These are phyloP conservation scores for Melanotaenia duboulayi DNA, from an alignment of 2,113 vertebrate species.

Conservation along the genomic window DNA sequence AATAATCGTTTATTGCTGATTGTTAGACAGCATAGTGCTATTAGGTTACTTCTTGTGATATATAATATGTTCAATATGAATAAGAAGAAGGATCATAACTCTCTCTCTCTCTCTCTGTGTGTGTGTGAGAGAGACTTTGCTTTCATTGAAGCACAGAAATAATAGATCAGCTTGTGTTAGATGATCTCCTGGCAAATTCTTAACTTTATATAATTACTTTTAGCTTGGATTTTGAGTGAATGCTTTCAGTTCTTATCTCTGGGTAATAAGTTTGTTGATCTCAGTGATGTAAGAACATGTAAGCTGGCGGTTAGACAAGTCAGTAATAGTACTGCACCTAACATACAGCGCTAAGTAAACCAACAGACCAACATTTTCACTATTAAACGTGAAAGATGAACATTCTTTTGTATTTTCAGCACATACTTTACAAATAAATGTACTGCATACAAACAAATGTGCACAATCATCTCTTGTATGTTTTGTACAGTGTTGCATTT, in stretches of 20 bases:
- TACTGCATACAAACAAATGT: neutral
- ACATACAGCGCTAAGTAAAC: neutral
- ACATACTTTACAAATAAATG: neutral
- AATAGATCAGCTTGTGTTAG: too few species aligned
- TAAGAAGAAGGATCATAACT: neutral
- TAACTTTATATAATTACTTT: too few species aligned
- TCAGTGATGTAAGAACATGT: too few species aligned
- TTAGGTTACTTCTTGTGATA: neutral
- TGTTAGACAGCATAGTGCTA: neutral
- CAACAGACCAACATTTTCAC: neutral
- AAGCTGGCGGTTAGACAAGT: too few species aligned
- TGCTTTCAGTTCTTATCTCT: too few species aligned
- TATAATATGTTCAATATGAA: neutral
- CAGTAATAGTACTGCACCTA: neutral
- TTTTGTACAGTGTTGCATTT: neutral
- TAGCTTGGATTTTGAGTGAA: too few species aligned
- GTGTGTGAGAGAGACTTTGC: too few species aligned
- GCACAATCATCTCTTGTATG: neutral
- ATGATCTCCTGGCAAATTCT: too few species aligned
- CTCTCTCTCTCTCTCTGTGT: too few species aligned
- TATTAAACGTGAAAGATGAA: neutral
- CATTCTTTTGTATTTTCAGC: neutral
- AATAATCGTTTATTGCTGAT: conserved; percentile 27
- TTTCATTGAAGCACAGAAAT: too few species aligned
- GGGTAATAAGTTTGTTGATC: too few species aligned